Base-by-base conservation (phyloP, 2,888 invertebrate species). In the Thalpophila matura region DNA sequence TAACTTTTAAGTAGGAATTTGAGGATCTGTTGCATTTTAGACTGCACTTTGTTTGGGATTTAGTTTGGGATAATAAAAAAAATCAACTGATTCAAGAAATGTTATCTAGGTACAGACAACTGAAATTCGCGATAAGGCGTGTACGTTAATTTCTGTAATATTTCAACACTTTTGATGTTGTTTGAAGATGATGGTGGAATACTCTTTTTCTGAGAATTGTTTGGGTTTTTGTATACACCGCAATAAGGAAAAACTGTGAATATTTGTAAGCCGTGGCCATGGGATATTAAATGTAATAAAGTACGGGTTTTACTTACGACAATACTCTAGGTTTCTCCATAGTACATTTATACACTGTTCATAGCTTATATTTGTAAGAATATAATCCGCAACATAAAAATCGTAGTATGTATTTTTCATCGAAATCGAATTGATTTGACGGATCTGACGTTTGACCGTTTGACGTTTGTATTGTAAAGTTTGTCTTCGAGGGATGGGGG, bases 271-370 rank as follows among this genome's bases (percentile, higher is more conserved):
- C 10, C 9, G 22, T 27, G 33, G 9, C 4, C 6, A 18, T 33
- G 9, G 3, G 7, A 4, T 46, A 46, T 4, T 18, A 12, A 10
- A 9, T 16, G 4, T n/a, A 1, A 4, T n/a, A 26, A 18, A 1
- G 7, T 1, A 29, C 10, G 27, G 22, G 14, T 35, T 43, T 31
- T 54, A 88, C 91, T 88, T 83, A 91, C 91, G 90, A 83, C 46
- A 91, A 68, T 45, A 89, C 68, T 61, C 78, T 85, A 18, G 79
- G 74, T 60, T 74, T 75, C 45, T 83, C 80, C 86, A 88, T 88
- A 2, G 10, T 70, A 9, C 38, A 16, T 42, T 37, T 62, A 55
- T 26, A 53, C 24, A 20, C 18, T 10, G 20, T 38, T 43, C 65
- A 68, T 63, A 33, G 7, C 14, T 38, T 29, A 5, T 24, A 51